Base-by-base conservation (phyloP, 2,113 vertebrate species). In the Phasianus colchicus region DNA sequence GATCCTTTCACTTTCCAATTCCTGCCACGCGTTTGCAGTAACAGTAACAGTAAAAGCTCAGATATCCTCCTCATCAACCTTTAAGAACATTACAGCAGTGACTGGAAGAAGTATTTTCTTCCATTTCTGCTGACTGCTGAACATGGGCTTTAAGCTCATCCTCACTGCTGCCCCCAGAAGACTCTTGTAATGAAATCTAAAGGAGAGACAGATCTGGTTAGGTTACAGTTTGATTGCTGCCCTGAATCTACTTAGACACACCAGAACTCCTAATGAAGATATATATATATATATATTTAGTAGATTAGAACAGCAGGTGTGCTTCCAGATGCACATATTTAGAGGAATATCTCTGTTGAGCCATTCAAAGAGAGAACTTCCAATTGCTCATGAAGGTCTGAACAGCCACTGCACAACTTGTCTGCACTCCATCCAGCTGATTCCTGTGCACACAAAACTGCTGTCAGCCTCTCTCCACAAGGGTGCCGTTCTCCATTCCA, bases 171-270 rank as follows among this genome's bases (percentile, higher is more conserved):
- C 72, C 80, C 80, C 54, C 77, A 43, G 86, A 3, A 61, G 54
- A 34, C 7, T 61, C 19, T 40, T 63, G 9, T 36, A 70, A 47
- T 2, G 47, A 80, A 65, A 83, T 87, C 48, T 69, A 79, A 72
- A 88, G 30, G 76, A 25, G 36, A 77, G 19, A 40, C 9, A 30
- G 29, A 40, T 66, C 86, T 52, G 66, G 13, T 38, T 70, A 47
- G 40, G 55, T 66, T 60, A 80, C 80, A 74, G 15, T 74, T 70
- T 83, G 69, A 57, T 73, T 92, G 84, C 60, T 89, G 84, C 40
- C 80, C 73, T 89, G 65, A 74, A 81, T 83, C 69, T 54, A 29
- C 69, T 57, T 42, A 76, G 43, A 73, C 42, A 36, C 25, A 48
- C 57, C 27, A 74, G 43, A 90, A 81, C 30, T 80, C 34, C 34